A percentile compares a stretch with the other conserved stretches of the same genome.
Conservation (phyloP, 2,797 vertebrate species). For the Eurystomus glaucurus region DNA sequence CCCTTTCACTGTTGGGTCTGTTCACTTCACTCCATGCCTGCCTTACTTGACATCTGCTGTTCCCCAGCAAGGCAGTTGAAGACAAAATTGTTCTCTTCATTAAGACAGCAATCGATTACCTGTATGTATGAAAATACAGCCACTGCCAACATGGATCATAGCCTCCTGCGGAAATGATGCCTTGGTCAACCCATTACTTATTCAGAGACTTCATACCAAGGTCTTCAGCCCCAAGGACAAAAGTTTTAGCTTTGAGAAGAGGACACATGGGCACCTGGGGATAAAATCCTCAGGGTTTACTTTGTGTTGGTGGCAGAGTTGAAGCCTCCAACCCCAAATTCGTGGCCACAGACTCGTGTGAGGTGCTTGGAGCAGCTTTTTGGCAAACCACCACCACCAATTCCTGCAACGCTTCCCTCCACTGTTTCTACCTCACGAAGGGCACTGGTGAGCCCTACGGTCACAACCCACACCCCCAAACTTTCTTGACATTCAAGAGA, state of each 20-base stretch:
- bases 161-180: not conserved
- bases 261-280: not conserved
- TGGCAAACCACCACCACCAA: not conserved
- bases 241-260: not conserved
- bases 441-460: not conserved
- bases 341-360: fast-evolving
- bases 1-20: no score
- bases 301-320: fast-evolving
- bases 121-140: not conserved
- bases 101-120: not conserved
- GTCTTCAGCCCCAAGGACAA: not conserved
- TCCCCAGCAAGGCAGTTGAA: not conserved
- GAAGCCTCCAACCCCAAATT: not conserved
- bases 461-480: not conserved
- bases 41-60: fast-evolving
- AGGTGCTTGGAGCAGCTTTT: not conserved
- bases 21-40: not conserved
- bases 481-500: not conserved
- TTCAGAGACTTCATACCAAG: not conserved
- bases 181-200: not conserved
- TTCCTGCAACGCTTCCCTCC: no score
- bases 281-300: not conserved
- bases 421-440: not conserved
- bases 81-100: not conserved
- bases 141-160: not conserved